A percentile compares a stretch with the other conserved stretches of the same genome.
These are phyloP conservation scores for Antitype chi DNA, from an alignment of 2,888 invertebrate genomes.

Conservation along the genomic window DNA sequence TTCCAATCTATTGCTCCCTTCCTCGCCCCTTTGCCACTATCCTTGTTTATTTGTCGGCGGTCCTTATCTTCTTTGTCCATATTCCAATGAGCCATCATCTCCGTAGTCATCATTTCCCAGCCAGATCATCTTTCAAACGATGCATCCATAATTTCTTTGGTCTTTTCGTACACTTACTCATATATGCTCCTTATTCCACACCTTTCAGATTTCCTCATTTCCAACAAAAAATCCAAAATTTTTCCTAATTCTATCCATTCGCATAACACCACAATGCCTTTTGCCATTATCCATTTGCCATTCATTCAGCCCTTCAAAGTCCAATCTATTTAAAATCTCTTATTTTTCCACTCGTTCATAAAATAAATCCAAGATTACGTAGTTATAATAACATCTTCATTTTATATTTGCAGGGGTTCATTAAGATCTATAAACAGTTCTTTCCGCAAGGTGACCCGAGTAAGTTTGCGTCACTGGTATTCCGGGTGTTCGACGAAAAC, in stretches of 20 bases:
- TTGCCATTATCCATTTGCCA: neutral
- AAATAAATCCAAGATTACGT: neutral
- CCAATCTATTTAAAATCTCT: neutral
- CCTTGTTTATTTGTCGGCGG: neutral
- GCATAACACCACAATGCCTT: neutral
- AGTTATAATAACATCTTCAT: conserved; percentile 1
- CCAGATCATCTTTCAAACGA: neutral
- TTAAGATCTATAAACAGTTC: conserved; percentile 99
- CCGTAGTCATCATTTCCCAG: neutral
- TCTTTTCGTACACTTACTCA: neutral
- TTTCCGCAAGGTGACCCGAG: conserved; percentile 99
- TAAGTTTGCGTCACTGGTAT: conserved; percentile 99
- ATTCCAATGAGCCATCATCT: neutral
- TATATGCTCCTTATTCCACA: neutral
- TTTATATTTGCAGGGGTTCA: conserved; percentile 95
- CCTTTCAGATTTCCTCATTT: neutral
- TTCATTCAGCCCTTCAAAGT: neutral
- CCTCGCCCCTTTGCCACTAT: neutral
- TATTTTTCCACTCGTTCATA: neutral
- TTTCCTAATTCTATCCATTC: neutral
- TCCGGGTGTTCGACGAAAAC: conserved; percentile 99
- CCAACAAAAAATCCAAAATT: neutral
- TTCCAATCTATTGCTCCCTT: too few relatives aligned
- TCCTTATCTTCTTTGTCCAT: neutral
- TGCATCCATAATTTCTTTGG: neutral